Base-by-base conservation (phyloP, 2,888 invertebrate genomes). In the Arctia plantaginis region DNA sequence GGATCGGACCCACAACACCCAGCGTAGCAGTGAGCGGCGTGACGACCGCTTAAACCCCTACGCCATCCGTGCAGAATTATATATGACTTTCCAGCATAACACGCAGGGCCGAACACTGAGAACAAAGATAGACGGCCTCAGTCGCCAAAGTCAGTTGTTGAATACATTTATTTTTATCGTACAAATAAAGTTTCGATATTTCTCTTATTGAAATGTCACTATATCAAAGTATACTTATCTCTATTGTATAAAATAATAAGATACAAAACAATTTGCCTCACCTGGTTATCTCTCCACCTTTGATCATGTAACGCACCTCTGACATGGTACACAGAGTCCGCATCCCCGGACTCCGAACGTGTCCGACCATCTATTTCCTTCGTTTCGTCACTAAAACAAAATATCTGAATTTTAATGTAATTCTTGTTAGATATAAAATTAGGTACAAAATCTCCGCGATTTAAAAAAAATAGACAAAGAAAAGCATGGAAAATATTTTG, bases 281-380 rank as follows among this genome's bases (percentile, higher is more conserved):
- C 95, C 93, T 94, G 93, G 69, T 95, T 93, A 1, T 94, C 94
- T 75, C 93, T 85, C 92, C 92, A 92, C 76, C 95, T 84, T 2
- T 85, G 82, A 82, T 95, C 95, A 87, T 95, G 93, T 86, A 96
- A 85, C 83, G 96, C 95, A 68, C 96, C 93, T 81, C 94, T 86
- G 67, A 95, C 96, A 89, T 96, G 97, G 86, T 97, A 97, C 80
- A 97, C 97, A 75, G 97, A 97, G 87, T 97, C 97, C n/a, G 97
- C 97, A 88, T 98, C 98, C 0, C 97, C 97, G 0, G 98, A 98
- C 93, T 98, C 98, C 41, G 98, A 98, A 72, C 98, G 96, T 77
- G 97, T 97, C 72, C 98, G 96, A 71, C 97, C 93, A 86, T 96
- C 91, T 80, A 96, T 96, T 91, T 96, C 97, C 80, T 94, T 96